Base-by-base conservation (phyloP, 2,888 invertebrate species). In the Aphrophora alni region DNA sequence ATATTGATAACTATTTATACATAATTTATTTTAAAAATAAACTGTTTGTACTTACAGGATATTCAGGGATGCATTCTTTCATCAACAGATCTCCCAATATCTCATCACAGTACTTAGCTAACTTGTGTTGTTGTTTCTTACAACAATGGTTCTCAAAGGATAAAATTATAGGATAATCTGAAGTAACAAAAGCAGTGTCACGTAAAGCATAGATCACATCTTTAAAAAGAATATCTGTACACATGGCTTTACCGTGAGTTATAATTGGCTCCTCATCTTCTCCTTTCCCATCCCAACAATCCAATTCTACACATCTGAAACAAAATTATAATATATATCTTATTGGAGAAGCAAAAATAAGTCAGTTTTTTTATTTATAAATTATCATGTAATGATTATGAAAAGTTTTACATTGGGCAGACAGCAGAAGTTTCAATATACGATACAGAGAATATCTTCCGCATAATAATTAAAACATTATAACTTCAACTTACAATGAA, bases 91-190 rank as follows among this genome's bases (percentile, higher is more conserved):
- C 99, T 59, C 95, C 95, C 77, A 99, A 92, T 86, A 99, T 97
- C 89, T 99, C 99, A 90, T 99, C 98, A 90, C 99, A 99, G 89
- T 99, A 99, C 89, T 97, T 98, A 79, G 99, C 99, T 89, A 99
- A 90, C 89, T 99, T 99, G 89, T 97, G 95, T 90, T 99, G 99
- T 90, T 99, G 99, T 44, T 95, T 95, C 88, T 96, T 96, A 89
- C 97, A 97, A 91, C 99, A 99, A 89, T 99, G 99, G 91, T 99
- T 99, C 90, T 99, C 99, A 88, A 99, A 99, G 33, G 99, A 99
- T 78, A 99, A 91, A 85, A 99, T 98, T 77, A 99, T 94, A 0
- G 99, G 99, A 51, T 26, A 70, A 86, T 99, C 98, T 4, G 98
- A 98, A 0, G 99, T 98, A 74, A 99, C 98, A 89, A 99, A 99